These are phyloP conservation scores for Belgica antarctica DNA, from an alignment of 2,888 invertebrate genomes.

Conservation along the genomic window DNA sequence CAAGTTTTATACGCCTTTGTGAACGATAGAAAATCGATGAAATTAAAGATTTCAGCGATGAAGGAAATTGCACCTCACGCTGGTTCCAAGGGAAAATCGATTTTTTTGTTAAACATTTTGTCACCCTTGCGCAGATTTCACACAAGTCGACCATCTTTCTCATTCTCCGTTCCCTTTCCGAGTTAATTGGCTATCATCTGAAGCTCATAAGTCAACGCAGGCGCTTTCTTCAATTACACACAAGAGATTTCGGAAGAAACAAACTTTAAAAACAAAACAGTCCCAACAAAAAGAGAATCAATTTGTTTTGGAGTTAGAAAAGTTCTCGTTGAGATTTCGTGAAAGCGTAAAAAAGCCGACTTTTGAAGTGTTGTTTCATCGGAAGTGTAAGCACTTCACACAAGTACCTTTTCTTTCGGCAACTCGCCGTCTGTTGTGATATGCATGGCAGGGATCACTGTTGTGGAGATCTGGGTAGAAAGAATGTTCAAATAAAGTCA, in stretches of 20 bases:
- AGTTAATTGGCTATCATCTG: slow-evolving; percentile 17
- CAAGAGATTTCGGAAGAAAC: slow-evolving; percentile 9
- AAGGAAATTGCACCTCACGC: not conserved
- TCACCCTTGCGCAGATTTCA: slow-evolving; percentile 24
- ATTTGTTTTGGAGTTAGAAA: slow-evolving; percentile 5
- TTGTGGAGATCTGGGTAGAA: no score
- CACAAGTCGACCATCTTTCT: slow-evolving; percentile 6
- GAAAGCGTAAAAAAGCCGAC: not conserved
- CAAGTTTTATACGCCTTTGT: not conserved
- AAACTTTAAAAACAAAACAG: slow-evolving; percentile 7
- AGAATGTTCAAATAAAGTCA: no score
- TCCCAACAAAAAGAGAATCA: not conserved
- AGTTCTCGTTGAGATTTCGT: not conserved
- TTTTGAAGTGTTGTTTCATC: slow-evolving; percentile 10
- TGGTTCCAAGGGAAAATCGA: slow-evolving; percentile 2
- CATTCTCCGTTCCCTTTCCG: not conserved
- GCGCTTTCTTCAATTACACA: slow-evolving; percentile 1
- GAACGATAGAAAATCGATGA: slow-evolving; percentile 17
- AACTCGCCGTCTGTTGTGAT: no score
- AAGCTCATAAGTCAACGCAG: not conserved
- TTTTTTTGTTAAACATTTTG: slow-evolving; percentile 12
- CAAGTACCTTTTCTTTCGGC: not conserved
- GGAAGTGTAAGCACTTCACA: slow-evolving; percentile 18
- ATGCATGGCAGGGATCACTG: no score
- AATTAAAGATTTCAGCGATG: slow-evolving; percentile 7